phyloP scores from a whole-genome alignment of 2,113 vertebrate species.

The Australoheros scitulus region DNA sequence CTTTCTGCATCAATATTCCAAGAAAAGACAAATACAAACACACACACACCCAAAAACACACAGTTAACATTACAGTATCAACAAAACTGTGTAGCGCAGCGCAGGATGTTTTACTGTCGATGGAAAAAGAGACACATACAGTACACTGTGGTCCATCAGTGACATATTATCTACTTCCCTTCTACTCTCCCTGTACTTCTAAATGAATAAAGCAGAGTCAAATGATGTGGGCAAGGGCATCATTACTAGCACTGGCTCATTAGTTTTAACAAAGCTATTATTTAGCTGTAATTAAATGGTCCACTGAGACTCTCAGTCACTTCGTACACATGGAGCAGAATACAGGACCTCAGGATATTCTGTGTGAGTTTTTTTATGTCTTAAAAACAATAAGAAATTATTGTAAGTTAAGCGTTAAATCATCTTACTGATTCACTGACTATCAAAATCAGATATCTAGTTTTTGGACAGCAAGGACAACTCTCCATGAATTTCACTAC shows the following conservation, averaged over 20 bases:
- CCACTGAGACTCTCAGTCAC: conserved; percentile 55
- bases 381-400: conserved; percentile 10
- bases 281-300: conserved; percentile 57
- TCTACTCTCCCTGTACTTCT: conserved; percentile 18
- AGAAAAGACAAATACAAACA: conserved; percentile 22
- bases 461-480: background rate
- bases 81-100: conserved; percentile 13
- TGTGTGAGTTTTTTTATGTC: background rate
- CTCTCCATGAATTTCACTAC: conserved; percentile 14
- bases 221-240: conserved; percentile 53
- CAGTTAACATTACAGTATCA: background rate
- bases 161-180: conserved; percentile 21
- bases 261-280: conserved; percentile 65
- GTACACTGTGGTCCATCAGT: conserved; percentile 21
- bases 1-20: conserved; percentile 78
- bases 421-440: background rate
- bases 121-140: conserved; percentile 39
- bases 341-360: background rate
- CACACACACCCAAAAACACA: conserved; percentile 6
- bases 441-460: conserved; percentile 16
- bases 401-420: conserved; percentile 11
- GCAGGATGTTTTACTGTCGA: conserved; percentile 27
- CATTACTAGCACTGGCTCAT: conserved; percentile 58
- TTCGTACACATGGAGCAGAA: conserved; percentile 36
- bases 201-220: conserved; percentile 42